phyloP scores from a whole-genome alignment of 2,113 vertebrate genomes.

The Mobula birostris region DNA sequence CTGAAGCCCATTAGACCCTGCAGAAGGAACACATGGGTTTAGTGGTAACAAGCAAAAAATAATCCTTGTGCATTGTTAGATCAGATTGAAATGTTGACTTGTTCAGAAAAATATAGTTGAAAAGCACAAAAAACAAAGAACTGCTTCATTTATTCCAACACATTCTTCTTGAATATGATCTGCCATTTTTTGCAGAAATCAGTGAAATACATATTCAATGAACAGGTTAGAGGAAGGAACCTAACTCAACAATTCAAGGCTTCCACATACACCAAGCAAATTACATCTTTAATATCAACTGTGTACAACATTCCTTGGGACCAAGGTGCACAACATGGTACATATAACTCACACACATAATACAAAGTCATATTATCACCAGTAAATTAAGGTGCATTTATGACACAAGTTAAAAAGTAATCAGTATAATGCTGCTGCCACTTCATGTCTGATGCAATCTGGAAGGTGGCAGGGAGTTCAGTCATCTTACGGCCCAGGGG shows the following conservation, averaged over 20 bases:
- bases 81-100: neutral
- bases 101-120: neutral
- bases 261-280: neutral
- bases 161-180: too few relatives aligned
- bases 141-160: neutral
- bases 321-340: too few relatives aligned
- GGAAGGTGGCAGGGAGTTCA: too few relatives aligned
- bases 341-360: too few relatives aligned
- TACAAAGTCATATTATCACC: too few relatives aligned
- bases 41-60: neutral
- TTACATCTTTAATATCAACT: neutral
- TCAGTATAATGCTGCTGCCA: too few relatives aligned
- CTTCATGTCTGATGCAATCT: too few relatives aligned
- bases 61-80: neutral
- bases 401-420: too few relatives aligned
- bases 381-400: too few relatives aligned
- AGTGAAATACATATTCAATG: neutral
- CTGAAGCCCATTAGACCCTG: slow-evolving; percentile 90
- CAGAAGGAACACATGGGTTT: slow-evolving; percentile 43
- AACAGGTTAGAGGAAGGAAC: neutral
- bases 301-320: neutral
- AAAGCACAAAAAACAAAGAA: neutral
- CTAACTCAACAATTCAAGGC: neutral
- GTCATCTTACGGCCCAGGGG: too few relatives aligned
- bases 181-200: neutral